phyloP scores from a whole-genome alignment of 2,113 vertebrate species.

The Beaufortia kweichowensis region DNA sequence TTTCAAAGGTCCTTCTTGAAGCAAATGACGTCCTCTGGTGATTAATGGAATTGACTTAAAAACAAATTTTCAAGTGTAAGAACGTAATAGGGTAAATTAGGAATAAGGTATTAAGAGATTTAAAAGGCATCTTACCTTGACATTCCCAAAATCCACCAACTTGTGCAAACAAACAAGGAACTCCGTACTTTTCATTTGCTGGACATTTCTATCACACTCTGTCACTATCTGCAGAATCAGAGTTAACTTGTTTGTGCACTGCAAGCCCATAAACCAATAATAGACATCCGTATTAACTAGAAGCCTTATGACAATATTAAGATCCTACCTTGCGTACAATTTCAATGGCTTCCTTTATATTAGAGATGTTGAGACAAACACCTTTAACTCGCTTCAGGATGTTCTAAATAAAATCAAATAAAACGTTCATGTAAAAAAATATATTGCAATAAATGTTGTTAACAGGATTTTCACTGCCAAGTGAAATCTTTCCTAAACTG shows the following conservation, averaged over 20 bases:
- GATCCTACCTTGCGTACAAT: conserved; percentile 71
- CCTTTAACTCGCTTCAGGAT: conserved; percentile 67
- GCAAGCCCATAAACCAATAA: no score
- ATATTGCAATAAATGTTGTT: not conserved
- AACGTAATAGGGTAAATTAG: no score
- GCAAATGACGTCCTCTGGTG: conserved; percentile 69
- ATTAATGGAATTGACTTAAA: conserved; percentile 70
- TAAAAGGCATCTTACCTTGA: conserved; percentile 67
- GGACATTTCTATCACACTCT: conserved; percentile 66
- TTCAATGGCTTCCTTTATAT: conserved; percentile 64
- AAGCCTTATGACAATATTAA: not conserved
- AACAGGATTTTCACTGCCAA: not conserved
- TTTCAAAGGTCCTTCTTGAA: conserved; percentile 70
- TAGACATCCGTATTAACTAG: not conserved
- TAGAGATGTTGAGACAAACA: conserved; percentile 29
- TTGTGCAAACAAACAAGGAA: conserved; percentile 74
- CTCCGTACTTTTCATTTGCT: conserved; percentile 74
- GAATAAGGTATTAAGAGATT: not conserved
- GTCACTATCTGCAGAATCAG: conserved; percentile 68
- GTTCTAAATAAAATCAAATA: conserved; percentile 61
- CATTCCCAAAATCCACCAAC: conserved; percentile 69
- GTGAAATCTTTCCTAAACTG: not conserved
- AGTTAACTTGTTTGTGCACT: not conserved
- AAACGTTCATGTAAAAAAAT: not conserved
- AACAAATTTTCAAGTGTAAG: no score